Evolutionary conservation across 2,797 vertebrate species (phyloP).

Genomic region (Xiphophorus birchmanni): DNA sequence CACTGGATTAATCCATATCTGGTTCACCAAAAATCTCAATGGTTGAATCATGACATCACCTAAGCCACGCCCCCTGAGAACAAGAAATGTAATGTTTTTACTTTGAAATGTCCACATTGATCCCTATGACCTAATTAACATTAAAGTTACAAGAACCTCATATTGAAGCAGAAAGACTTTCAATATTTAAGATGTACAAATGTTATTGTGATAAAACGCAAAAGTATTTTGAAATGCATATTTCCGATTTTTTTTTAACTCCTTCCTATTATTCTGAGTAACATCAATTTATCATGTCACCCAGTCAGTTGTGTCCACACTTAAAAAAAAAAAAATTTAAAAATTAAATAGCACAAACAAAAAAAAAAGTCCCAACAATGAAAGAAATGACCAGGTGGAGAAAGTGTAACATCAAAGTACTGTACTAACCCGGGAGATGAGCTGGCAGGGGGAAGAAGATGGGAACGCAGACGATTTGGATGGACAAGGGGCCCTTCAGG

Average conservation of each 20-base stretch:
- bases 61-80: too few relatives aligned
- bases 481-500: conserved; percentile 64
- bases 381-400: background rate
- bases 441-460: background rate
- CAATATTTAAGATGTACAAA: too few relatives aligned
- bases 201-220: too few relatives aligned
- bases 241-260: too few relatives aligned
- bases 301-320: background rate
- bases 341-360: background rate
- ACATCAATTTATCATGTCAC: background rate
- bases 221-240: background rate
- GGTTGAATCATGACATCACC: too few relatives aligned
- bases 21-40: background rate
- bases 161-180: too few relatives aligned
- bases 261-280: background rate
- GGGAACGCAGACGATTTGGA: conserved; percentile 35
- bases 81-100: too few relatives aligned
- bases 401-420: conserved; percentile 4
- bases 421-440: conserved; percentile 44
- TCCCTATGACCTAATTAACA: too few relatives aligned
- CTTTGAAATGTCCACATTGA: too few relatives aligned
- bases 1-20: background rate
- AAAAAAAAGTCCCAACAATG: background rate
- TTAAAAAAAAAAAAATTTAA: background rate
- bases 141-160: too few relatives aligned